phyloP scores from a whole-genome alignment of 2,113 vertebrate species.

The Phylloscopus trochiloides region DNA sequence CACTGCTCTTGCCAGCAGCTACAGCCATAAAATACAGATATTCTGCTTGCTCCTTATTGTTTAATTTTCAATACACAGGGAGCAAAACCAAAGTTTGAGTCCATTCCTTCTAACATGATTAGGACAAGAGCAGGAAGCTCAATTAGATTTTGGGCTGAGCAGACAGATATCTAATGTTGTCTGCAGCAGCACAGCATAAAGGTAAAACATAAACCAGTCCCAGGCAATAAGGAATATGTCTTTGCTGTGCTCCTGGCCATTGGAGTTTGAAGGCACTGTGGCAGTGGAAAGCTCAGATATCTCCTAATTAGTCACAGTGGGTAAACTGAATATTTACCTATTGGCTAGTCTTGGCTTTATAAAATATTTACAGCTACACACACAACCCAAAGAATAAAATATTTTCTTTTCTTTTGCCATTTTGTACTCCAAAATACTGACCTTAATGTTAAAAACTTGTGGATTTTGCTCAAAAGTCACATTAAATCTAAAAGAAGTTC shows the following conservation, averaged over 20 bases:
- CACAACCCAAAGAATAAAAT: neutral
- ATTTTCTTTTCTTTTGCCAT: neutral
- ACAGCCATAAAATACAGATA: neutral
- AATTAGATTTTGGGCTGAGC: neutral
- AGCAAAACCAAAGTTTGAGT: neutral
- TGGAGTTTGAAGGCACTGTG: neutral
- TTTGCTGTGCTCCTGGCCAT: neutral
- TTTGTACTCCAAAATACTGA: neutral
- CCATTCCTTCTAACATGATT: neutral
- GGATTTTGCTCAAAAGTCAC: neutral
- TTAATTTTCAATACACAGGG: neutral
- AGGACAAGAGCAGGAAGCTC: neutral
- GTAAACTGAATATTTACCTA: neutral
- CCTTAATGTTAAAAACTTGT: neutral
- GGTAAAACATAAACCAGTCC: neutral
- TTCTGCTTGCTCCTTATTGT: neutral
- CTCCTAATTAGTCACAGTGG: slow-evolving; percentile 37
- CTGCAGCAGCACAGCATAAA: neutral
- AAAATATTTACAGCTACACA: slow-evolving; percentile 6
- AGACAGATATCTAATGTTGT: neutral
- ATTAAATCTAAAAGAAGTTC: neutral
- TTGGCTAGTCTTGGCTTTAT: neutral
- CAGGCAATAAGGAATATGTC: neutral
- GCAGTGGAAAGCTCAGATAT: neutral
- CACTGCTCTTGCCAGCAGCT: slow-evolving; percentile 16